These are phyloP conservation scores for Alosa sapidissima DNA, from an alignment of 2,797 vertebrate genomes.

Conservation along the genomic window DNA sequence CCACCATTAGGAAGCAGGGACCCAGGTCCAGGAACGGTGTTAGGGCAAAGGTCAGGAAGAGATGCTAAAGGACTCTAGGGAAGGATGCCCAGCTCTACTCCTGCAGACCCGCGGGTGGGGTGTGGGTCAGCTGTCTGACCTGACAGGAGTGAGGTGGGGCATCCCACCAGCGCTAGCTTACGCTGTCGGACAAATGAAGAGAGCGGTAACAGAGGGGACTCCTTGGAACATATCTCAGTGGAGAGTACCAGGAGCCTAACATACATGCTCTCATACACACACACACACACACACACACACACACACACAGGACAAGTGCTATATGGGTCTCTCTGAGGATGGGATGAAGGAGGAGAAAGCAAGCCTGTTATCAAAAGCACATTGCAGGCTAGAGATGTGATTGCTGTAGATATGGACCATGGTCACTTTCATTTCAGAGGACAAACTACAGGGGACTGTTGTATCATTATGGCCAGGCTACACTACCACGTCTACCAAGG, in stretches of 20 bases:
- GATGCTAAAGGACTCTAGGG: neutral
- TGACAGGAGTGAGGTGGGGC: neutral
- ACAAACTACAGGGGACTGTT: neutral
- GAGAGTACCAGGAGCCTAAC: neutral
- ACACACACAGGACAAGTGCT: conserved; percentile 23
- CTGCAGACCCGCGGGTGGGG: neutral
- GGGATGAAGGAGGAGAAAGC: conserved; percentile 22
- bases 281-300: conserved; percentile 16
- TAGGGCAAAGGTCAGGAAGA: conserved; percentile 4
- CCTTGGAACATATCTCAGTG: neutral
- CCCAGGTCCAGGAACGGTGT: neutral
- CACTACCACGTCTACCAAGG: neutral
- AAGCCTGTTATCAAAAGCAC: conserved; percentile 28
- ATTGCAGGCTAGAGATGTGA: conserved; percentile 26
- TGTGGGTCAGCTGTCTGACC: neutral
- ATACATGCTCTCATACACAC: neutral
- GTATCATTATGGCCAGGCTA: neutral
- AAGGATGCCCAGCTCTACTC: conserved; percentile 4
- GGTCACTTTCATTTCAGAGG: neutral
- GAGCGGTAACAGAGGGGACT: neutral
- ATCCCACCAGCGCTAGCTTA: neutral
- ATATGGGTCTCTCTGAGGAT: conserved; percentile 15
- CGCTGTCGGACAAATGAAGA: neutral
- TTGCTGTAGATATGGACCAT: conserved; percentile 13
- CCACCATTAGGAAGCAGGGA: conserved; percentile 1